Percentiles rank a stretch among this genome's conserved stretches.
Conservation (phyloP, 1,140 invertebrate genomes). For the Acromyrmex echinatior region DNA sequence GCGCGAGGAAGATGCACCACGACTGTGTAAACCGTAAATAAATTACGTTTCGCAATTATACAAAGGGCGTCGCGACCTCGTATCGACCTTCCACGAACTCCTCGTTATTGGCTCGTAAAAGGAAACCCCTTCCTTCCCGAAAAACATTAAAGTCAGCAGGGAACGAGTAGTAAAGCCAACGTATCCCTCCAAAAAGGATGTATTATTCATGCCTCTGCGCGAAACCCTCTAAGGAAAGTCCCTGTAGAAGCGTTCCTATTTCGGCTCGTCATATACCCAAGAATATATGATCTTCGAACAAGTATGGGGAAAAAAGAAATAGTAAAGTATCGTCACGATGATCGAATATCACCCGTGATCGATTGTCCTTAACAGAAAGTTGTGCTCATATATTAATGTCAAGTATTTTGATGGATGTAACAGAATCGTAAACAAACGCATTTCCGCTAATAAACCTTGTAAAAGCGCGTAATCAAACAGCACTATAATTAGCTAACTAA, state of each 20-base stretch:
- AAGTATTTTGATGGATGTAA: slow-evolving; percentile 35
- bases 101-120: slow-evolving; percentile 59
- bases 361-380: slow-evolving; percentile 42
- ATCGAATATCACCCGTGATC: slow-evolving; percentile 17
- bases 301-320: not conserved
- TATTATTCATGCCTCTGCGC: slow-evolving; percentile 56
- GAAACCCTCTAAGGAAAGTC: slow-evolving; percentile 37
- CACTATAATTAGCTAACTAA: slow-evolving; percentile 17
- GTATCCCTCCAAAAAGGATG: slow-evolving; percentile 30
- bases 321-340: not conserved
- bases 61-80: slow-evolving; percentile 13
- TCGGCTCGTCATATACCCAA: slow-evolving; percentile 40
- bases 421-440: slow-evolving; percentile 11
- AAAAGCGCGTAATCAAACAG: slow-evolving; percentile 8
- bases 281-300: slow-evolving; percentile 47
- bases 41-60: slow-evolving; percentile 50
- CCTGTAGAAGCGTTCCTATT: slow-evolving; percentile 18
- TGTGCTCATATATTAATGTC: not conserved
- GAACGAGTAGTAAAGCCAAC: slow-evolving; percentile 47
- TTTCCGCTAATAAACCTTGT: slow-evolving; percentile 14
- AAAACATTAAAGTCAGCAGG: slow-evolving; percentile 62
- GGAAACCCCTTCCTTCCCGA: not conserved
- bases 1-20: not conserved
- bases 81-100: slow-evolving; percentile 25
- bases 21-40: slow-evolving; percentile 2